These are phyloP conservation scores for Euphydryas editha DNA, from an alignment of 2,888 invertebrate genomes.

Conservation along the genomic window DNA sequence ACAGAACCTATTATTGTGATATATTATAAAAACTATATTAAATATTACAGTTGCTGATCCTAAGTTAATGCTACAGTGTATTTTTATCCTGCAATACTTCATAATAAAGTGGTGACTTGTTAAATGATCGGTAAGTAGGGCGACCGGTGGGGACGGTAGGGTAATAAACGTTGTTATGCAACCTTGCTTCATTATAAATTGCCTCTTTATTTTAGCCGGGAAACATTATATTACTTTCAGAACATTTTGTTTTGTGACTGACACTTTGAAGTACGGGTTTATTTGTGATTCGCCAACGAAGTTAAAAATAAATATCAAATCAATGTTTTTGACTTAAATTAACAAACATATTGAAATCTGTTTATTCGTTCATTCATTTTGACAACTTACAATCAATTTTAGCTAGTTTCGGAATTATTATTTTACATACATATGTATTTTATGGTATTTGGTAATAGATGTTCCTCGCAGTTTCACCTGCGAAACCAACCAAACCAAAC, in stretches of 20 bases:
- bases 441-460: too few relatives aligned
- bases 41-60: neutral
- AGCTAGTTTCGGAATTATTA: too few relatives aligned
- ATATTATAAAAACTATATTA: neutral
- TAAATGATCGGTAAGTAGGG: conserved; percentile 49
- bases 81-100: conserved; percentile 46
- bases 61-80: conserved; percentile 40
- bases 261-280: neutral
- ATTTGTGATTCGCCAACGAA: neutral
- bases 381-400: too few relatives aligned
- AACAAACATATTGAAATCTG: too few relatives aligned
- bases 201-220: conserved; percentile 16
- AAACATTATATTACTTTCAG: too few relatives aligned
- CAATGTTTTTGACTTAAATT: too few relatives aligned
- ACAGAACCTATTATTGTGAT: too few relatives aligned
- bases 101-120: conserved; percentile 48
- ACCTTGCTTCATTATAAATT: conserved; percentile 21
- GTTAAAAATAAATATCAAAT: too few relatives aligned
- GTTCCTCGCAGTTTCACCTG: too few relatives aligned
- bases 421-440: too few relatives aligned
- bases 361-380: too few relatives aligned
- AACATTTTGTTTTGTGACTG: neutral
- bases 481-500: too few relatives aligned
- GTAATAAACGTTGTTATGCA: conserved; percentile 34
- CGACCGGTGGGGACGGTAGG: conserved; percentile 42